Conservation (phyloP, 2,113 vertebrate genomes). For the Corythornis vintsioides region DNA sequence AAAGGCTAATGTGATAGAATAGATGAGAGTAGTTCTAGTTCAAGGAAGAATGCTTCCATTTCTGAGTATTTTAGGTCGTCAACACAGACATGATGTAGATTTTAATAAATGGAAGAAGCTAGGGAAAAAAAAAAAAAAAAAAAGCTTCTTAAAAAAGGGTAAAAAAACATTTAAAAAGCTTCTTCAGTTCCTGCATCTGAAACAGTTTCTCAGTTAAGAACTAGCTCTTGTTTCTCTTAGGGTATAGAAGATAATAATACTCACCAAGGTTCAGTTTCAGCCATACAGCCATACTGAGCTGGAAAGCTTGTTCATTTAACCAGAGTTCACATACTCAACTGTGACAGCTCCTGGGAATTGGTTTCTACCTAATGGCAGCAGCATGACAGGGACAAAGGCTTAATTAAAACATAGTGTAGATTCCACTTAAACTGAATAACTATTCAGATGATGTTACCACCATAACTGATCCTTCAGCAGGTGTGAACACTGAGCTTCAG, state of each 20-base stretch:
- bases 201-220: not conserved
- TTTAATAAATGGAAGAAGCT: not conserved
- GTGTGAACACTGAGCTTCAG: not conserved
- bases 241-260: not conserved
- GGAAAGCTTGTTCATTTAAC: not conserved
- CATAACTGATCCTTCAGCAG: not conserved
- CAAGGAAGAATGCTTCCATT: not conserved
- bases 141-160: too few species aligned
- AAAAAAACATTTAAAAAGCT: not conserved
- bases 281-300: not conserved
- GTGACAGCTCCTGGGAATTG: not conserved
- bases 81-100: not conserved
- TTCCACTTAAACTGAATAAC: not conserved
- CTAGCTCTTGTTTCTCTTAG: not conserved
- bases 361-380: not conserved
- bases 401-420: not conserved
- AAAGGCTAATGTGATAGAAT: not conserved
- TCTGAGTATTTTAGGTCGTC: not conserved
- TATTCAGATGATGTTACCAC: not conserved
- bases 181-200: not conserved
- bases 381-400: not conserved
- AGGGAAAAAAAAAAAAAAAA: not conserved
- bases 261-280: not conserved
- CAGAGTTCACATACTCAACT: not conserved
- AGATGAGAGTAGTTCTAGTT: not conserved